Percentiles rank a stretch among this genome's conserved stretches.
phyloP scores from a whole-genome alignment of 2,797 vertebrate species.

The Manis javanica region DNA sequence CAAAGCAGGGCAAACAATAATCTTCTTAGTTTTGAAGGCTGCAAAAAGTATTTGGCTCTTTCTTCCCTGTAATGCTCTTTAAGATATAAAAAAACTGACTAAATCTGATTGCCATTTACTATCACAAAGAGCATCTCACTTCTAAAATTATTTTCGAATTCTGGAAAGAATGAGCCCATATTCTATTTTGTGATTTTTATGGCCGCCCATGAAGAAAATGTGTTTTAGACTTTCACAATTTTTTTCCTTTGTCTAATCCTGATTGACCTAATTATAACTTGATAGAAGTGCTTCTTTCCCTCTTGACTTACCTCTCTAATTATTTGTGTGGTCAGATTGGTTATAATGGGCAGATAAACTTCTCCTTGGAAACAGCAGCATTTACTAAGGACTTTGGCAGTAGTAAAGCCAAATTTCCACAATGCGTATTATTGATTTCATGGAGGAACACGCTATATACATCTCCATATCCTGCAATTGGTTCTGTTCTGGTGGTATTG shows the following conservation, averaged over 20 bases:
- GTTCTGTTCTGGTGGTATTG: neutral
- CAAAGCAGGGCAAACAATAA: neutral
- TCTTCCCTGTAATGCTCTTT: neutral
- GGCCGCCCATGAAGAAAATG: neutral
- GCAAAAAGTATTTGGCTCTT: neutral
- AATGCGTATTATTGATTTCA: neutral
- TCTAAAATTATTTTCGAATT: constrained; percentile 29
- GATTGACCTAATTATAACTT: neutral
- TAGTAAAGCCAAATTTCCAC: neutral
- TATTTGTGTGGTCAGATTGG: neutral
- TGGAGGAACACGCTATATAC: neutral
- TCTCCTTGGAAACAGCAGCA: neutral
- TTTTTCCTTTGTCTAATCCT: neutral
- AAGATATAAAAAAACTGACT: neutral
- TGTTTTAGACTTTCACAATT: neutral
- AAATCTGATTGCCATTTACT: neutral
- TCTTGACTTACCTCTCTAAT: neutral
- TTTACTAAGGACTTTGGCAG: neutral
- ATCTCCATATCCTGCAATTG: neutral
- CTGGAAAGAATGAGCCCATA: neutral
- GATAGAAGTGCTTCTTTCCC: neutral
- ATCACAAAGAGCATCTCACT: neutral
- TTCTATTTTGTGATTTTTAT: constrained; percentile 7
- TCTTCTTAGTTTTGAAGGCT: neutral
- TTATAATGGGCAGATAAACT: neutral